Evolutionary conservation across 1,140 invertebrate species (phyloP), one percentile per base, ranked within the genome.

Genomic region (Cataglyphis hispanica): DNA sequence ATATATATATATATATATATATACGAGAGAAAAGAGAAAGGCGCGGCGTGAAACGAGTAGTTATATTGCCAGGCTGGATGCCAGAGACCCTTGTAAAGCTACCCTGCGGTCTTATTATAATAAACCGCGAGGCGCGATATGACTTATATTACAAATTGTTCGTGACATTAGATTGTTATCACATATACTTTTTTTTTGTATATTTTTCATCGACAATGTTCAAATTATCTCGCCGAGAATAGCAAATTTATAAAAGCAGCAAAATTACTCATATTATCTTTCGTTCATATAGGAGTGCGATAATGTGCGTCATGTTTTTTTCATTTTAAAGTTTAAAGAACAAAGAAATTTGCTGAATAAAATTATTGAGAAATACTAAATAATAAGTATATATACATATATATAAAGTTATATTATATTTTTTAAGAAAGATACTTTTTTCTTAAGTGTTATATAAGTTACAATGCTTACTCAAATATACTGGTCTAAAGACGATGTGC

Each of bases 21-120:
- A 5, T 43, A 1, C 31, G 43, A 16, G 53, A 61, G 34, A 53
- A 86, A 31, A 43, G 50, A 70, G 63, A 70, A 46, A 75, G 69
- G 61, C 40, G 37, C 16, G 58, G 56, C 46, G 66, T 16, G 56
- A 85, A 90, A 81, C 60, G 80, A 87, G 88, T 88, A 86, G 84
- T 90, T 90, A 74, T 84, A 86, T 90, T 27, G 74, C 78, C 64
- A 86, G 91, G 91, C 91, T 86, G 86, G 34, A 70, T 91, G 91
- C 90, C 91, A 92, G 90, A 74, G 86, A 53, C 58, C 86, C 90
- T 72, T 92, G 91, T 92, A 88, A 91, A 91, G 87, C 86, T 87
- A 88, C 64, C 86, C 69, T 46, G 43, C 50, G 63, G 67, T 61
- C 88, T 87, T 86, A 76, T 91, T 91, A 92, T 86, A 89, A 91